Conservation (phyloP, 2,888 invertebrate species). For the Pecten maximus region DNA sequence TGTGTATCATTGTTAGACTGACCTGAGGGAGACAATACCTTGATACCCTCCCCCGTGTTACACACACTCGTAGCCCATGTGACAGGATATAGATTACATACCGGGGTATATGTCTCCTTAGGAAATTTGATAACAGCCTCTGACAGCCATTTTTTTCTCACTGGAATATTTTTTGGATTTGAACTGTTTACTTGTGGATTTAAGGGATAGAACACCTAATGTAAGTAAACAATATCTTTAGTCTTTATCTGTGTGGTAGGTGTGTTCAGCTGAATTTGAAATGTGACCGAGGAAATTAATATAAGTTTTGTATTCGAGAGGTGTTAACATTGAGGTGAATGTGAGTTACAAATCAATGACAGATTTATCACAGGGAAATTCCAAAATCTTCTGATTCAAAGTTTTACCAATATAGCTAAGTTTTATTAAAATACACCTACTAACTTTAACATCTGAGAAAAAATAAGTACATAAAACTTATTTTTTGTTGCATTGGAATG, state of each 20-base stretch:
- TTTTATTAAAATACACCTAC: too few relatives aligned
- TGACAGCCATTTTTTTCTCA: conserved; percentile 2
- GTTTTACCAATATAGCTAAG: too few relatives aligned
- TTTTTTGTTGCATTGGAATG: too few relatives aligned
- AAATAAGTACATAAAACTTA: too few relatives aligned
- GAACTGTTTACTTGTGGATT: conserved; percentile 13
- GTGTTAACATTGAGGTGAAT: not conserved
- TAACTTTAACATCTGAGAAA: too few relatives aligned
- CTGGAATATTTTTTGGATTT: not conserved
- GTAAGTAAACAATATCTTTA: not conserved
- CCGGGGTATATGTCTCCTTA: not conserved
- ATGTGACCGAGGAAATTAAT: not conserved
- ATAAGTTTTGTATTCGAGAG: not conserved
- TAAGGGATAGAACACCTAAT: not conserved
- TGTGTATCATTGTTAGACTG: not conserved
- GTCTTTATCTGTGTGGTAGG: not conserved
- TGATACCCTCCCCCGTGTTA: not conserved
- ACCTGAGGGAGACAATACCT: not conserved
- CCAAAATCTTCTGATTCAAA: not conserved
- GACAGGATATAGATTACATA: not conserved
- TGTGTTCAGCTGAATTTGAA: not conserved
- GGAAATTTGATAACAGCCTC: not conserved
- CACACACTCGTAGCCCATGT: not conserved
- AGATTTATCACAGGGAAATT: not conserved
- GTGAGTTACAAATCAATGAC: not conserved